Base-by-base conservation (phyloP, 2,797 vertebrate genomes). In the Brotula barbata region DNA sequence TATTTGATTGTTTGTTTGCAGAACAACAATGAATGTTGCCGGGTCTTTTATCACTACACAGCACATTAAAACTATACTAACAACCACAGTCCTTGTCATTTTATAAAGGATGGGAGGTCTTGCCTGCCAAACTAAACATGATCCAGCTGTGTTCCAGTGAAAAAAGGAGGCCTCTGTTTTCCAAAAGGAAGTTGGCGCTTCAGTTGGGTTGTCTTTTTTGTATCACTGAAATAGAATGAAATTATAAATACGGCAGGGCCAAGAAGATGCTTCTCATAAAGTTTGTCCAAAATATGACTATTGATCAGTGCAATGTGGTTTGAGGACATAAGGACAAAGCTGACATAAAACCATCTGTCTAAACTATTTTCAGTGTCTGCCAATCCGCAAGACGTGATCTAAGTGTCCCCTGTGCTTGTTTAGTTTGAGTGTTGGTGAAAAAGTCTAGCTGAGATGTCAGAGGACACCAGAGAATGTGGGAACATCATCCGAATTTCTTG, bases 121-220 rank as follows among this genome's bases (percentile, higher is more conserved):
- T 15, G 12, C 7, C 39, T 50, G 69, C 62, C 67, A 74, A 63
- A 45, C 31, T 7, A 52, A 63, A 66, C 8, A 52, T 28, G 25
- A 16, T 50, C 53, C 78, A 62, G 64, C 64, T 74, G 66, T 45
- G 36, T 34, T 46, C 34, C 33, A 53, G 14, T 1, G 46, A 57
- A 34, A 58, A 13, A n/a, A 73, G 21, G 53, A 57, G 47, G 45
- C 55, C 65, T 60, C 19, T 23, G 50, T 42, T 49, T 50, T 12
- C 60, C 10, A 14, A 42, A 16, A 45, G 40, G 36, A 60, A 45
- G 58, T 61, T 31, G 34, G 40, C 25, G 6, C 36, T 39, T 31
- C 33, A 43, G 21, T 17, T 62, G 21, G 0, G 19, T 10, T 25
- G 0, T 23, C 48, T 59, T 44, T 22, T 20, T 49, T 49, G 5